Evolutionary conservation across 2,113 vertebrate genomes (phyloP), one percentile per base, ranked within the genome.

Genomic region (Tragelaphus imberbis): DNA sequence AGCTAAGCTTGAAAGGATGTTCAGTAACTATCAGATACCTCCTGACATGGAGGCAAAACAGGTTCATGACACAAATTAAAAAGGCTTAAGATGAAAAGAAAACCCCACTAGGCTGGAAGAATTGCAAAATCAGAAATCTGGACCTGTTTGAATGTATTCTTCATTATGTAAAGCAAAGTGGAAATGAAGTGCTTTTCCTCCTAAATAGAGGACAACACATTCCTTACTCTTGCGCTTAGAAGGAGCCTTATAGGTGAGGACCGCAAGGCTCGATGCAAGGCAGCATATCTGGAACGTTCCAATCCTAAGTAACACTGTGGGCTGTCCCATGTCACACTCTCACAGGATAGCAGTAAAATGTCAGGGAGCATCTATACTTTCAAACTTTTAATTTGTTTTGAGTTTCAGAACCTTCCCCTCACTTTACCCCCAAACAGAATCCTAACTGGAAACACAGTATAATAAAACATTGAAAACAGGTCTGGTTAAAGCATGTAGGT

Each of bases 11-110:
- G 94, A 97, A 96, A 44, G 2, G 49, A 58, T 36, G 1, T 84
- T 97, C n/a, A 21, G 86, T 75, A 94, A 96, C 27, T 82, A 96
- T 93, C 93, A 96, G 90, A 56, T 3, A 12, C 36, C 55, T 56
- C 30, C 51, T 59, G 40, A 98, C 94, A 91, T 1, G 58, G 49
- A 92, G 75, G 86, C 19, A 96, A 93, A 92, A 88, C 23, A 56
- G 40, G 84, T 81, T 56, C 0, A 0, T 79, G 59, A 79, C 80
- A 96, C 89, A 95, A 77, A 97, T 94, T 91, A 55, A 84, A 80
- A 94, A 88, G 19, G 56, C 40, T 4, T 63, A n/a, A 84, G 44
- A 87, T 17, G 23, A 63, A 86, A 92, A 89, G 58, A 77, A 91
- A 96, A 80, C 36, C 15, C 49, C 28, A 47, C 10, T 17, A 82